Conservation (phyloP, 2,113 vertebrate genomes). For the Xiphophorus couchianus region DNA sequence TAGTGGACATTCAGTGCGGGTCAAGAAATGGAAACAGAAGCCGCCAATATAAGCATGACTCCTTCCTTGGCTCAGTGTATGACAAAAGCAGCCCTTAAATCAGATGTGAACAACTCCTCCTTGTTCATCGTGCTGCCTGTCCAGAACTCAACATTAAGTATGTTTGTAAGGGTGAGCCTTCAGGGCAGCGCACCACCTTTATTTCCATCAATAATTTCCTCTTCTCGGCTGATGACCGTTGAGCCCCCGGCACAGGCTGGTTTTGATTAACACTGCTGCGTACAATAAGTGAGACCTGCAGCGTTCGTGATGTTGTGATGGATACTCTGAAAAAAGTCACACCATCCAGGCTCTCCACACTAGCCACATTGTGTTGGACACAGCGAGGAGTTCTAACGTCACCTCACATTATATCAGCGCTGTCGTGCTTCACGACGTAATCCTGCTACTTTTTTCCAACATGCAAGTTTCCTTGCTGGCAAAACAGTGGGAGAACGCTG, state of each 20-base stretch:
- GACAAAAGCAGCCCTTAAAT: constrained; percentile 82
- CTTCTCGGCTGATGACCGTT: constrained; percentile 67
- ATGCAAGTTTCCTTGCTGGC: constrained; percentile 50
- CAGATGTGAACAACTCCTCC: constrained; percentile 71
- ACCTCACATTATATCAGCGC: constrained; percentile 63
- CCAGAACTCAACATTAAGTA: constrained; percentile 48
- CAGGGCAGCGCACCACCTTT: constrained; percentile 60
- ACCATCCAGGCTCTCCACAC: constrained; percentile 74
- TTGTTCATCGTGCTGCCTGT: constrained; percentile 62
- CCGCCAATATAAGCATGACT: constrained; percentile 75
- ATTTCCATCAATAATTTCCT: constrained; percentile 75
- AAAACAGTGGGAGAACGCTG: constrained; percentile 56
- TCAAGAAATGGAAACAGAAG: constrained; percentile 76
- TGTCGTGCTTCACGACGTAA: constrained; percentile 58
- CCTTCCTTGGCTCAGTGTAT: constrained; percentile 64
- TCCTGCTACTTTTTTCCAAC: constrained; percentile 60
- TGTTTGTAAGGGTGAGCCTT: constrained; percentile 35
- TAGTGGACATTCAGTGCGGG: constrained; percentile 69
- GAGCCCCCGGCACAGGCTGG: constrained; percentile 61
- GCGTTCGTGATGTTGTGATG: constrained; percentile 82
- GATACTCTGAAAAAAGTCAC: constrained; percentile 80
- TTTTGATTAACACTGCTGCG: constrained; percentile 70
- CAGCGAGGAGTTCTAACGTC: constrained; percentile 65
- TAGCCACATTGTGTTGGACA: constrained; percentile 61
- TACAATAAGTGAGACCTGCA: constrained; percentile 76